These are phyloP conservation scores for Aplysina aerophoba DNA, from an alignment of 37 sponge, comb jelly and placozoan genomes.

Conservation along the genomic window DNA sequence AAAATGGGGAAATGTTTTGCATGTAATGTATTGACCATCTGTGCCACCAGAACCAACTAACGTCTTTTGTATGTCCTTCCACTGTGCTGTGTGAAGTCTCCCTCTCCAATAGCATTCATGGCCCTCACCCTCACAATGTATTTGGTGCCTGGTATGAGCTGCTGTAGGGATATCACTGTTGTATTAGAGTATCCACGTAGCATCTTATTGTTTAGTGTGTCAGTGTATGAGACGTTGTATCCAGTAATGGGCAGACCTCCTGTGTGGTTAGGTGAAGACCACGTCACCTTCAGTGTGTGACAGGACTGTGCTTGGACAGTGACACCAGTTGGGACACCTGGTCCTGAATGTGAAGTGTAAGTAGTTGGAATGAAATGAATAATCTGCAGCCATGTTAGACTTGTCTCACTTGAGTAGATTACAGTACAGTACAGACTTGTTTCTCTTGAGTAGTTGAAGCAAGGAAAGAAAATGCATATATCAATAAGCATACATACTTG, in stretches of 20 bases:
- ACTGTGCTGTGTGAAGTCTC: background rate
- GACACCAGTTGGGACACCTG: background rate
- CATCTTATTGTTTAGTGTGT: too few relatives aligned
- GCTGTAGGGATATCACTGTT: too few relatives aligned
- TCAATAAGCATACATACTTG: too few relatives aligned
- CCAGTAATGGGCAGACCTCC: constrained; percentile 29
- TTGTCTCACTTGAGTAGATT: background rate
- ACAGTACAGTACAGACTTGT: too few relatives aligned
- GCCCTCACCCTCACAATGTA: background rate
- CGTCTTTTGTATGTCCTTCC: background rate
- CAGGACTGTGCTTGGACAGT: background rate
- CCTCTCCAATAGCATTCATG: background rate
- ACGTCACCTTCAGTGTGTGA: background rate
- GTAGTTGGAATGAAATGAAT: too few relatives aligned
- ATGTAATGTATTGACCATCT: too few relatives aligned
- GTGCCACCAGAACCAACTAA: too few relatives aligned
- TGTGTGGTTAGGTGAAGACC: constrained; percentile 2
- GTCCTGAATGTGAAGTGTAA: background rate
- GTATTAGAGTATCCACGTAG: too few relatives aligned
- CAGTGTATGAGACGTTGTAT: background rate
- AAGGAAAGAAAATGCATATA: too few relatives aligned
- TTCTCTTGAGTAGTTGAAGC: too few relatives aligned
- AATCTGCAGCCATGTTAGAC: too few relatives aligned
- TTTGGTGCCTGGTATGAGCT: background rate
- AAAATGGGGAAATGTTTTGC: too few relatives aligned